Conservation (phyloP, 2,797 vertebrate species). For the Phalloptychus januarius region DNA sequence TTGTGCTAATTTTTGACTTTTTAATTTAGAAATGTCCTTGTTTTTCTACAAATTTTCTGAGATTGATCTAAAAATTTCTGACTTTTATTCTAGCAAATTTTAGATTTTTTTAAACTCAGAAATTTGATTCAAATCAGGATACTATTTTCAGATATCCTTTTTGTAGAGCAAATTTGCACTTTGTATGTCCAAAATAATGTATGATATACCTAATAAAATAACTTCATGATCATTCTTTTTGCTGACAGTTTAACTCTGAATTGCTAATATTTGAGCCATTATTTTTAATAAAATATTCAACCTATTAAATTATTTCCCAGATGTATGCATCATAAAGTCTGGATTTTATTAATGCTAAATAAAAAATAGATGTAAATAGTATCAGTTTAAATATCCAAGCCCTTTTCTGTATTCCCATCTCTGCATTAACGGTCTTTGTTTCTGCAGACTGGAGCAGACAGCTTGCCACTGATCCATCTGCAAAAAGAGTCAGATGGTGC, state of each 20-base stretch:
- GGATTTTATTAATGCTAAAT: background rate
- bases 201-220: background rate
- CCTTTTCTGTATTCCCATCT: background rate
- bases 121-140: background rate
- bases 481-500: constrained; percentile 7
- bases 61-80: too few species aligned
- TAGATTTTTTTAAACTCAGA: too few species aligned
- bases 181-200: too few species aligned
- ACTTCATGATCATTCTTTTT: background rate
- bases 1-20: too few species aligned
- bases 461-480: constrained; percentile 1
- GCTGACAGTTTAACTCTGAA: background rate
- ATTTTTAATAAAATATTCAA: background rate
- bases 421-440: background rate
- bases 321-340: background rate
- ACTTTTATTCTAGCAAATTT: too few species aligned
- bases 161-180: too few species aligned
- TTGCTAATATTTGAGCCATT: background rate
- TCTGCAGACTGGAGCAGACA: background rate
- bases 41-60: too few species aligned
- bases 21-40: too few species aligned
- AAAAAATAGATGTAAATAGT: background rate
- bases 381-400: background rate
- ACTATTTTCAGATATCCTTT: too few species aligned
- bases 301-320: background rate